These are phyloP conservation scores for Triplophysa yarkandensis DNA, from an alignment of 2,797 vertebrate genomes.

Conservation along the genomic window DNA sequence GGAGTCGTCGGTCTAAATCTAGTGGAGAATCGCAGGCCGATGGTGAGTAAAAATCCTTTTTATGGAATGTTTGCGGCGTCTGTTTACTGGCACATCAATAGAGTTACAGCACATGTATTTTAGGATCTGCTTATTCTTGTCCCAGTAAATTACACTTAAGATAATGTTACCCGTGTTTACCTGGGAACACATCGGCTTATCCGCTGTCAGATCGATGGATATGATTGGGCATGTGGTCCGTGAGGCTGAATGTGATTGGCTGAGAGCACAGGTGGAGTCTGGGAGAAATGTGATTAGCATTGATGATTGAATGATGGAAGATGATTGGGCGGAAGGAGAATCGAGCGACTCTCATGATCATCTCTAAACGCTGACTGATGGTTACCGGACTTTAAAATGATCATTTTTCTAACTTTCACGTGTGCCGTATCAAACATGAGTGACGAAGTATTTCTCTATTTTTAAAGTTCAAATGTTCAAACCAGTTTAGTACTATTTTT, in stretches of 20 bases:
- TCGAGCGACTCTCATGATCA: background rate
- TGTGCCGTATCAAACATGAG: no score
- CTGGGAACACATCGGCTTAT: constrained; percentile 55
- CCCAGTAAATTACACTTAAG: constrained; percentile 42
- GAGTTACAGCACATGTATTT: constrained; percentile 1
- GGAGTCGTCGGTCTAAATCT: constrained; percentile 89
- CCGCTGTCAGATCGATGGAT: constrained; percentile 51
- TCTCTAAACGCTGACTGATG: background rate
- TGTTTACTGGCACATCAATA: constrained; percentile 13
- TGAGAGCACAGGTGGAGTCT: constrained; percentile 59
- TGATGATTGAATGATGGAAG: constrained; percentile 59
- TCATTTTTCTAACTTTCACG: no score
- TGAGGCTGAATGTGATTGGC: constrained; percentile 60
- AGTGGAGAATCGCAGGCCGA: constrained; percentile 91
- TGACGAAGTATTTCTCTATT: no score
- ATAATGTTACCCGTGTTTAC: constrained; percentile 64
- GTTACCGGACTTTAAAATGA: no score
- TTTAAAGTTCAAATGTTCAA: background rate
- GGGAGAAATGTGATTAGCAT: constrained; percentile 70
- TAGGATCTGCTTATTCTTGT: constrained; percentile 38
- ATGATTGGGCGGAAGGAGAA: background rate
- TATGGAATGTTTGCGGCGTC: background rate
- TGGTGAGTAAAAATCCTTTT: constrained; percentile 79
- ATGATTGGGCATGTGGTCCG: constrained; percentile 60
- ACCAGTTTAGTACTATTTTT: no score